Conservation (phyloP, 30 jellyfish, hydroid and myxozoan species). For the Pseudorhiza aurosa region DNA sequence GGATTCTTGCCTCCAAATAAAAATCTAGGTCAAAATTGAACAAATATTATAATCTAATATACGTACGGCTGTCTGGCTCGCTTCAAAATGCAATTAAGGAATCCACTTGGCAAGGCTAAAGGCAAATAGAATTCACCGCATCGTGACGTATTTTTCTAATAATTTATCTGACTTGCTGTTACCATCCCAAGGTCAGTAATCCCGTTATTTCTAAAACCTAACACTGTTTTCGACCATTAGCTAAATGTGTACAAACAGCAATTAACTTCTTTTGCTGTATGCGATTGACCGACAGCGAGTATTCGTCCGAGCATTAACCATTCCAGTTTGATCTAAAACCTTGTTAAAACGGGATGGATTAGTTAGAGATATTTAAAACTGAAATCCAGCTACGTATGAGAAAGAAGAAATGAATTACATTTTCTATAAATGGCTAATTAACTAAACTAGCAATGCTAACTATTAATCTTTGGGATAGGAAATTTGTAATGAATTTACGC, state of each 20-base stretch:
- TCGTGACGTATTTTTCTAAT: background rate
- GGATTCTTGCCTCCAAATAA: too few species aligned
- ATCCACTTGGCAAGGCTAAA: constrained; percentile 1
- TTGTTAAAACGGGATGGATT: constrained; percentile 53
- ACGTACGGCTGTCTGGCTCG: too few species aligned
- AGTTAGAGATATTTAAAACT: background rate
- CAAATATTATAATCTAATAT: too few species aligned
- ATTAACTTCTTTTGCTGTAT: background rate
- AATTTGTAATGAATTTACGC: constrained; percentile 70
- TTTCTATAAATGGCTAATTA: constrained; percentile 53
- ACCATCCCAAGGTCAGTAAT: constrained; percentile 30
- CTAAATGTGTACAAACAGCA: constrained; percentile 20
- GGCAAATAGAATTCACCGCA: background rate
- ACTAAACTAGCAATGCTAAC: constrained; percentile 66
- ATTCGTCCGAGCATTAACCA: background rate
- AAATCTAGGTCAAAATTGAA: too few species aligned
- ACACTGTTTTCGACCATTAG: constrained; percentile 4
- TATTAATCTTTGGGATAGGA: constrained; percentile 41
- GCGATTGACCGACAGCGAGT: constrained; percentile 20
- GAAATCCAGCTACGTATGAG: constrained; percentile 2
- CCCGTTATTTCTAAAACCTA: constrained; percentile 16
- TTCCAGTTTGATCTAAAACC: constrained; percentile 39
- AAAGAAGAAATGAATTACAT: constrained; percentile 34
- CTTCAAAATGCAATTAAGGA: background rate
- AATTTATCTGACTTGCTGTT: background rate